Percentiles rank a stretch among this genome's conserved stretches.
phyloP scores from a whole-genome alignment of 2,888 invertebrate species.

The Phytoseiulus persimilis region DNA sequence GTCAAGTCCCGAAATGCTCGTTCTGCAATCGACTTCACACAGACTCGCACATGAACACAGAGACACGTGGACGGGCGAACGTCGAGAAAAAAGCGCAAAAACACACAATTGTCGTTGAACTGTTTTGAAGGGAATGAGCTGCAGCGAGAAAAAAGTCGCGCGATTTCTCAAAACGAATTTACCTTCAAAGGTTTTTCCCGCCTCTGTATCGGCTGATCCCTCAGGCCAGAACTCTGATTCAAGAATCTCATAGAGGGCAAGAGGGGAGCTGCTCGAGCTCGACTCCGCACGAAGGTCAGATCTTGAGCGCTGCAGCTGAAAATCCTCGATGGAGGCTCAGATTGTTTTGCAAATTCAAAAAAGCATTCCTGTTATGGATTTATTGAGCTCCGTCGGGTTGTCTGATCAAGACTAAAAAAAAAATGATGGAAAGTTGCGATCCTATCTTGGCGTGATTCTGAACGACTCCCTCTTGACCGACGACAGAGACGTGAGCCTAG shows the following conservation, averaged over 20 bases:
- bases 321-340: neutral
- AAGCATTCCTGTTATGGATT: neutral
- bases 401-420: neutral
- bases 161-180: neutral
- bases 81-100: neutral
- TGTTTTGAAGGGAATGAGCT: neutral
- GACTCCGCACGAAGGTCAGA: no score
- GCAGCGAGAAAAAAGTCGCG: neutral
- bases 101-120: neutral
- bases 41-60: neutral
- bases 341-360: neutral
- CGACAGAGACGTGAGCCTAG: neutral
- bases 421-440: neutral
- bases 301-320: neutral
- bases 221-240: neutral
- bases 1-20: conserved; percentile 5
- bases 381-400: neutral
- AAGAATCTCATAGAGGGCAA: neutral
- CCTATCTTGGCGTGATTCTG: neutral
- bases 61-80: neutral
- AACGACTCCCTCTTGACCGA: neutral
- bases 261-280: neutral
- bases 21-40: neutral
- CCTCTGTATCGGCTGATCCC: neutral
- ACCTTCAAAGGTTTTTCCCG: neutral